Conservation (phyloP, 1,140 invertebrate genomes). For the Zaprionus taronus region DNA sequence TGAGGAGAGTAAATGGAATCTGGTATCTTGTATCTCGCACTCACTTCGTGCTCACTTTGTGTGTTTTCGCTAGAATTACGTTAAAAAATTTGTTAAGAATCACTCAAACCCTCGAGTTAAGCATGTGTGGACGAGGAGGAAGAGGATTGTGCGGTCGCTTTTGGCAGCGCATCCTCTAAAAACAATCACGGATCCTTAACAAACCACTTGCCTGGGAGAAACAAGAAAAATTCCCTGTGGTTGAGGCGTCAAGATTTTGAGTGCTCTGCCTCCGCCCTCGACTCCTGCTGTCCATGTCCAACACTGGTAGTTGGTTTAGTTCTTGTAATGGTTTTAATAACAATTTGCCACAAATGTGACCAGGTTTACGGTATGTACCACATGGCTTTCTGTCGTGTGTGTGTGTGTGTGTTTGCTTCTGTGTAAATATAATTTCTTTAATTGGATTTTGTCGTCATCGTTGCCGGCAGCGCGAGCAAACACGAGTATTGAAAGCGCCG, state of each 20-base stretch:
- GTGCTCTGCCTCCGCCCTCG: constrained; percentile 33
- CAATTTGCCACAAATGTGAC: constrained; percentile 74
- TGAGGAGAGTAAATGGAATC: constrained; percentile 64
- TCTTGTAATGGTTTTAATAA: constrained; percentile 77
- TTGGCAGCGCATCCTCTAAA: constrained; percentile 50
- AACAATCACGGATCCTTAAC: constrained; percentile 67
- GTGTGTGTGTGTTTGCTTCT: constrained; percentile 22
- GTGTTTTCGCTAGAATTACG: constrained; percentile 73
- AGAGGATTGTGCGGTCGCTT: constrained; percentile 26
- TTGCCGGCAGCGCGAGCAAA: constrained; percentile 33
- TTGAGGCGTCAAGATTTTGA: constrained; percentile 68
- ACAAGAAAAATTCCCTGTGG: constrained; percentile 46
- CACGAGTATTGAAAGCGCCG: constrained; percentile 67
- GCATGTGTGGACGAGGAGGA: constrained; percentile 64
- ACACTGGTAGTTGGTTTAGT: constrained; percentile 26
- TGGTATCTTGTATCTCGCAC: constrained; percentile 57
- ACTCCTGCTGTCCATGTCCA: constrained; percentile 24
- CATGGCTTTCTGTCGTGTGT: background rate
- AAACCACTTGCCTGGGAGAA: constrained; percentile 55
- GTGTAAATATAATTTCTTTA: constrained; percentile 81
- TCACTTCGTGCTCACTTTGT: constrained; percentile 39
- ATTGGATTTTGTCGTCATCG: constrained; percentile 75
- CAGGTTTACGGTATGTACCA: constrained; percentile 28
- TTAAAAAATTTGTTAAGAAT: constrained; percentile 69
- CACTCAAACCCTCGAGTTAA: constrained; percentile 42